These are phyloP conservation scores for Cirrhinus mrigala DNA, from an alignment of 2,797 vertebrate species.

Conservation along the genomic window DNA sequence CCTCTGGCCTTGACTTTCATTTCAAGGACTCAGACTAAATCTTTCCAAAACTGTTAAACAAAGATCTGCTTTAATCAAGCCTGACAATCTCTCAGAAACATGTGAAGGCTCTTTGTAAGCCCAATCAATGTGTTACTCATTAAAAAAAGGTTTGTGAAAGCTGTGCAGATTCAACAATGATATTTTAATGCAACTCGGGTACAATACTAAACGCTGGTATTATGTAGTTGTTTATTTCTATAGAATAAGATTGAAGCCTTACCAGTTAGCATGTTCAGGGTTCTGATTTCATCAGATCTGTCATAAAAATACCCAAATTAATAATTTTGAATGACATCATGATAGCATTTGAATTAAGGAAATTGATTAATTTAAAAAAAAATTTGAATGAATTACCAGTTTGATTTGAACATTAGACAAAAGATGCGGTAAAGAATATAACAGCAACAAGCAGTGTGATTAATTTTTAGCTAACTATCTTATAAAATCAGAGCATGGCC, in stretches of 20 bases:
- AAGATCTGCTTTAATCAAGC: not conserved
- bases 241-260: slow-evolving; percentile 52
- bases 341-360: not conserved
- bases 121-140: slow-evolving; percentile 29
- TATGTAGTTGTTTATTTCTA: not conserved
- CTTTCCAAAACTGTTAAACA: not conserved
- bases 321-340: not conserved
- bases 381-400: not conserved
- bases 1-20: slow-evolving; percentile 3
- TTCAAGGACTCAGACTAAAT: slow-evolving; percentile 13
- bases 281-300: slow-evolving; percentile 68
- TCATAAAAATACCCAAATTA: not conserved
- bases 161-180: not conserved
- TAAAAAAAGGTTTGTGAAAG: not conserved
- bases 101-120: not conserved
- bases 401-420: not conserved
- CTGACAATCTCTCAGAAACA: not conserved
- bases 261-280: slow-evolving; percentile 72
- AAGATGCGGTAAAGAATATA: too few species aligned
- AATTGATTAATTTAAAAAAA: not conserved
- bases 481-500: not conserved
- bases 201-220: not conserved
- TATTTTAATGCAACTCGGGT: not conserved
- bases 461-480: not conserved
- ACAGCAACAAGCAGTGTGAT: not conserved